Base-by-base conservation (phyloP, 2,888 invertebrate genomes). In the Temnothorax ravouxi region DNA sequence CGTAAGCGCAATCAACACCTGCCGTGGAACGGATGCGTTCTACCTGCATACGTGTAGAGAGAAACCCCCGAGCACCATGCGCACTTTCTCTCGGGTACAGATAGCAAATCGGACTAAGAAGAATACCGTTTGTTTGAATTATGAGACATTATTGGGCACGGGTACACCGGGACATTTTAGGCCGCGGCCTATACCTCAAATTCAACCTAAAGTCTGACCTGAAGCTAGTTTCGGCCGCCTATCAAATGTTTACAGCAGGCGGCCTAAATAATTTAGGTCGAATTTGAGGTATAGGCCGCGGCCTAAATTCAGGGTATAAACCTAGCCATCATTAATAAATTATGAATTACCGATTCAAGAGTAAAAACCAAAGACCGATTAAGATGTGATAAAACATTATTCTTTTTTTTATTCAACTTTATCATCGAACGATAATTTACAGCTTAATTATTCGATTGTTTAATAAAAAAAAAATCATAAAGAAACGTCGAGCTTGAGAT, bases 1-100 rank as follows among this genome's bases (percentile, higher is more conserved):
- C 84, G 67, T 85, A 62, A 84, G 86, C 87, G 76, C 87, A 90
- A 91, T 91, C 91, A 90, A 91, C 91, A 91, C 91, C 91, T 91
- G 90, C 84, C 88, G 85, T 29, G 34, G 11, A 75, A 81, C 74
- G 61, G 64, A 80, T 54, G 54, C 74, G 67, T 38, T 50, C 21
- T 54, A 76, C 76, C 71, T 80, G 79, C 71, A 47, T 47, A 13
- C 21, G 71, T 59, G 3, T 25, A 67, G 15, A 25, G 54, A 47
- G 2, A 3, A n/a, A 25, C 25, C 67, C 41, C 15, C 38, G 59
- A 25, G 47, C 3, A 38, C 47, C 34, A 21, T 44, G 15, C 15
- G 47, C 44, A 80, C 72, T 61, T 80, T 80, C 71, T 80, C 47
- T n/a, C 34, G 47, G 18, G 21, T 59, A 21, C 71, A 47, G 34